Base-by-base conservation (phyloP, 1,140 invertebrate species). In the Zaprionus africanus region DNA sequence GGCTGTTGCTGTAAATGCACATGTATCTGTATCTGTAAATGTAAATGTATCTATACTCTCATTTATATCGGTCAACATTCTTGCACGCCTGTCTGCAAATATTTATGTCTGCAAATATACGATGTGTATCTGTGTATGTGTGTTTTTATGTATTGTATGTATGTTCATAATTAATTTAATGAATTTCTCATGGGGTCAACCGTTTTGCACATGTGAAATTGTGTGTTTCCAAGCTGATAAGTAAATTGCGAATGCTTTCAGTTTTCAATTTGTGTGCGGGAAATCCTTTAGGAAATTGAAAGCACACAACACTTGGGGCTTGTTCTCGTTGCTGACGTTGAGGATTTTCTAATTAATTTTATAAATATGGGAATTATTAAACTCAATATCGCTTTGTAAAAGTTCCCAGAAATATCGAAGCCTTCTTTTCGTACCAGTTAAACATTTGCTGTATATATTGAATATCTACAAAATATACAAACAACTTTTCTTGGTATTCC, bases 241-340 rank as follows among this genome's bases (percentile, higher is more conserved):
- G 64, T 51, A 34, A 69, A 75, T 60, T 43, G 53, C 51, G 31
- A 59, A 67, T 74, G 79, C 49, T 74, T 68, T 31, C 19, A 53
- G 64, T 64, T 68, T 82, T 74, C 51, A 75, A 75, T 79, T 82
- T 69, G 26, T 28, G 22, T 56, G 19, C 15, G 22, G 46, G 41
- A 61, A 73, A 61, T 68, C 56, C 59, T 61, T 63, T 49, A 22
- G 64, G 49, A 56, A 24, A 49, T 54, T 22, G 4, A 12, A 34
- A 28, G 24, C n/a, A 11, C n/a, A 49, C n/a, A 46, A 17, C n/a
- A 17, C n/a, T 34, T 34, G 6, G 7, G 17, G 22, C 13, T 26
- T 53, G 19, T 49, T 22, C 17, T 49, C n/a, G 17, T 19, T 49
- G 22, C 15, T 53, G 22, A 53, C n/a, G 6, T n/a, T 46, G 41